Percentiles rank a stretch among this genome's conserved stretches.
phyloP scores from a whole-genome alignment of 2,113 vertebrate species.

The Labeo catla region DNA sequence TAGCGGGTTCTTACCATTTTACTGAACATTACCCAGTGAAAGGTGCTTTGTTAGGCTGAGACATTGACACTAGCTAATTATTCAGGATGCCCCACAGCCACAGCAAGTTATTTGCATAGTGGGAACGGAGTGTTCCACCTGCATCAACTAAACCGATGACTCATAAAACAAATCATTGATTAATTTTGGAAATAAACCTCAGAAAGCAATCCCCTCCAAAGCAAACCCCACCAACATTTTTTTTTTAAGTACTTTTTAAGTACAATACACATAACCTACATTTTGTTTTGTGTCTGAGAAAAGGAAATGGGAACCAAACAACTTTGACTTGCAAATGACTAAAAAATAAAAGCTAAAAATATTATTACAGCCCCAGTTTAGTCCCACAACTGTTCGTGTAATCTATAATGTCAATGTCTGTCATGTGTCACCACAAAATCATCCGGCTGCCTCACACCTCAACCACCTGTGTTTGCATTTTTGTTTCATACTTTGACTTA shows the following conservation, averaged over 20 bases:
- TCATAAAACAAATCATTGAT: background rate
- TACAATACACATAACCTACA: background rate
- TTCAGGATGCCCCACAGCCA: background rate
- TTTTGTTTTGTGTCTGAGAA: background rate
- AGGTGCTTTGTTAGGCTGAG: background rate
- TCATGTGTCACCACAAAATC: background rate
- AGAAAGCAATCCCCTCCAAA: background rate
- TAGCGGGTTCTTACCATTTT: background rate
- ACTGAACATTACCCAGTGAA: background rate
- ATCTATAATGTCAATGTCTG: background rate
- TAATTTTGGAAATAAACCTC: background rate
- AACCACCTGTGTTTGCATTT: background rate
- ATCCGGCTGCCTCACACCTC: background rate
- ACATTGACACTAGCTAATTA: background rate
- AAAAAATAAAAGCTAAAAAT: background rate
- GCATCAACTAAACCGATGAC: background rate
- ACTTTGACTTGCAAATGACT: slow-evolving; percentile 19
- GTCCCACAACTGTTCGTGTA: background rate
- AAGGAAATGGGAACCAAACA: background rate
- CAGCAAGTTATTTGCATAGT: background rate
- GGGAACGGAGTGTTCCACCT: background rate
- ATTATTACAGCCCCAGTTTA: background rate
- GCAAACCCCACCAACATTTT: background rate
- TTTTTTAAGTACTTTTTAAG: background rate
- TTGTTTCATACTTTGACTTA: background rate